These are phyloP conservation scores for Cataglyphis rosenhaueri DNA, from an alignment of 2,888 invertebrate species.

Conservation along the genomic window DNA sequence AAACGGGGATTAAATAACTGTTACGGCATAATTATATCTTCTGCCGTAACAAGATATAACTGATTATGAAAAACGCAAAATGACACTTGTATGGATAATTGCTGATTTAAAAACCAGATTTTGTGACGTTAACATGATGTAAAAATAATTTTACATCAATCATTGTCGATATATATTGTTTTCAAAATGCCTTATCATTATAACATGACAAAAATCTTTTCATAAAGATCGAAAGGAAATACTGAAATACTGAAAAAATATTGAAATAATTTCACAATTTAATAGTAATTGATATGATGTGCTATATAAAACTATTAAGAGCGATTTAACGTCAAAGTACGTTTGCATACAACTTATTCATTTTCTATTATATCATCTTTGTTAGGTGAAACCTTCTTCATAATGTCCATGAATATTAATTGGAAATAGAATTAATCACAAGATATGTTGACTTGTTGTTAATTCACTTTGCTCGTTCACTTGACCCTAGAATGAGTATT, in stretches of 20 bases:
- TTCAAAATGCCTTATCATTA: background rate
- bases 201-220: background rate
- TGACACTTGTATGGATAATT: conserved; percentile 12
- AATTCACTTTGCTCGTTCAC: background rate
- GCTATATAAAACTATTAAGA: background rate
- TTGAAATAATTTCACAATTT: background rate
- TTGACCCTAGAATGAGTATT: conserved; percentile 7
- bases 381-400: background rate
- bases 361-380: background rate
- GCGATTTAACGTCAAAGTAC: background rate
- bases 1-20: conserved; percentile 24
- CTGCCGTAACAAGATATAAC: conserved; percentile 19
- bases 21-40: conserved; percentile 35
- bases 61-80: conserved; percentile 33
- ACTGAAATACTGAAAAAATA: background rate
- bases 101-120: conserved; percentile 42
- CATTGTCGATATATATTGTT: conserved; percentile 11
- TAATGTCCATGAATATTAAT: conserved; percentile 29
- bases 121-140: conserved; percentile 19
- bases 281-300: background rate
- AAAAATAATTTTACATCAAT: conserved; percentile 10
- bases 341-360: background rate
- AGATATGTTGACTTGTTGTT: conserved; percentile 1
- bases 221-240: background rate
- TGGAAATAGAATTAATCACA: conserved; percentile 17